Evolutionary conservation across 2,888 invertebrate species (phyloP), one percentile per base, ranked within the genome.

Genomic region (Trachelus troglodyta): DNA sequence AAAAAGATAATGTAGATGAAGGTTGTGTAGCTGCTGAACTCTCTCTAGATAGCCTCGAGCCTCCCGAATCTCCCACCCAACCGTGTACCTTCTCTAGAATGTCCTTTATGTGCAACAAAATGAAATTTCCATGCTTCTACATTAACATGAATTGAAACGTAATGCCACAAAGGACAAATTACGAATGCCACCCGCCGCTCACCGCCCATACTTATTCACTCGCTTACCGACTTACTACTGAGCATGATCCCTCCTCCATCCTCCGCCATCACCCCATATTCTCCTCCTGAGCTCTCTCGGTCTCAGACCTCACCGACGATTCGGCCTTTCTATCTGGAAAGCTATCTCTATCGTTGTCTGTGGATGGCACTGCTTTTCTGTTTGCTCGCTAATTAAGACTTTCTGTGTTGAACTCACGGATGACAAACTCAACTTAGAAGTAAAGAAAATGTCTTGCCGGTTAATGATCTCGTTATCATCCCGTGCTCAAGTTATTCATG

Each of bases 371-470:
- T 74, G 30, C 15, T 69, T 69, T 30, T 34, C 34, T 23, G 74
- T 74, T 74, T 74, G 31, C 74, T 34, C 74, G 74, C 74, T 74
- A 74, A 74, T 74, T 74, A 34, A 31, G 74, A n/a, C 33, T 33
- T 34, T 74, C 15, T 74, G 23, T 23, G 74, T 30, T 9, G 33
- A 33, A 33, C 69, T 69, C n/a, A 30, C 31, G 69, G 69, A 31
- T 23, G 69, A 69, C 69, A 69, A 33, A 11, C 12, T 30, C 30
- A 33, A 69, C 15, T 69, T 2, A 1, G 33, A 69, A 33, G 69
- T 69, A 69, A 30, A 76, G 33, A 76, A 34, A 69, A 30, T 34
- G n/a, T 15, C 33, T 69, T 33, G 15, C 15, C 69, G 30, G 69
- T 31, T 69, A 69, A 69, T 33, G 69, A 69, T 40, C 40, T 40